Evolutionary conservation across 2,888 invertebrate species (phyloP), one percentile per base, ranked within the genome.

Genomic region (Agelastica alni): DNA sequence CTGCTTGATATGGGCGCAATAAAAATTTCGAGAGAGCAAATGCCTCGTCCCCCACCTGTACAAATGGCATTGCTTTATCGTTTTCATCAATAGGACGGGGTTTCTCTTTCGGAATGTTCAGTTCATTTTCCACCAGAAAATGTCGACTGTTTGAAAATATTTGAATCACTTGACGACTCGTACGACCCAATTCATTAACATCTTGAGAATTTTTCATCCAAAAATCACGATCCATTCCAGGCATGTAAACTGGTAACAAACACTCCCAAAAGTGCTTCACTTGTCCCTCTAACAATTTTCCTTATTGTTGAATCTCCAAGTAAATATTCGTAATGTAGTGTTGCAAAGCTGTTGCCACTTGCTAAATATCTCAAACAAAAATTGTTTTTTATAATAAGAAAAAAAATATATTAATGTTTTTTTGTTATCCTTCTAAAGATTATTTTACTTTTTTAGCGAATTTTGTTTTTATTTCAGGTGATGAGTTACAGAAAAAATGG

Each of bases 241-340:
- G 16, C 41, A 41, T 41, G 20, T 42, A 42, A 22, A 7, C 2
- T 44, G 44, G 44, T 17, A 31, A n/a, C 17, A 44, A 42, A 16
- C 31, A 12, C 7, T 42, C n/a, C n/a, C 42, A 7, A 22, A 22
- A 22, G 22, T 22, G 22, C 22, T 22, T 7, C 4, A 22, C 7
- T 42, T 28, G n/a, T n/a, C n/a, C n/a, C n/a, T n/a, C n/a, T n/a
- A n/a, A n/a, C n/a, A n/a, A n/a, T n/a, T n/a, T n/a, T n/a, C 13
- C 42, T 42, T 42, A 42, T 42, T 2, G 26, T 26, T 7, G 42
- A 22, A 22, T 42, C 42, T 10, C 42, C 42, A n/a, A 42, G 26
- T 12, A 44, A 30, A 44, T 44, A 30, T 30, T 30, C 14, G 14
- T 30, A 44, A 14, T 44, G 44, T 16, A 30, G 7, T 5, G 30